These are phyloP conservation scores for Spodoptera exigua DNA, from an alignment of 2,888 invertebrate genomes.

Conservation along the genomic window DNA sequence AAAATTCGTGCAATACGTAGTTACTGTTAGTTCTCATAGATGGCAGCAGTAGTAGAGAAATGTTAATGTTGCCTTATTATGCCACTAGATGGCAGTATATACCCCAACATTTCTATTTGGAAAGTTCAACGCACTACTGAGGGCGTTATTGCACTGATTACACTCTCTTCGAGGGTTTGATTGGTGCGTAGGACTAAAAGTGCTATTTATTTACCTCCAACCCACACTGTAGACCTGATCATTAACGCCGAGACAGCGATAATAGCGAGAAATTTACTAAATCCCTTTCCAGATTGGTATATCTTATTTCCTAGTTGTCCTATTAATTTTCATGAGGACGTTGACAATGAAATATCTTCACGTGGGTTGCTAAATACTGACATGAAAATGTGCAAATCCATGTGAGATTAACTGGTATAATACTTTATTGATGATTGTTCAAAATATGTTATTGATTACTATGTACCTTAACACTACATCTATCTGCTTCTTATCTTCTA, in stretches of 20 bases:
- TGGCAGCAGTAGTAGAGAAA: slow-evolving; percentile 25
- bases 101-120: slow-evolving; percentile 1
- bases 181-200: slow-evolving; percentile 51
- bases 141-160: slow-evolving; percentile 57
- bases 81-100: slow-evolving; percentile 49
- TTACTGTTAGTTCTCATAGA: slow-evolving; percentile 11
- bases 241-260: slow-evolving; percentile 31
- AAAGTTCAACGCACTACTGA: slow-evolving; percentile 58
- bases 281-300: slow-evolving; percentile 1
- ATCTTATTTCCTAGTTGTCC: slow-evolving; percentile 17
- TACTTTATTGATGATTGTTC: slow-evolving; percentile 1
- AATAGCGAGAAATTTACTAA: slow-evolving; percentile 25
- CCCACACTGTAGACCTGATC: slow-evolving; percentile 34
- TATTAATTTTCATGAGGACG: slow-evolving; percentile 13
- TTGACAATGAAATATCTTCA: slow-evolving; percentile 19
- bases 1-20: not conserved
- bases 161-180: slow-evolving; percentile 46
- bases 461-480: too few relatives aligned
- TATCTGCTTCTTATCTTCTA: too few relatives aligned
- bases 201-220: slow-evolving; percentile 42
- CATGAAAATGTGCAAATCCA: slow-evolving; percentile 2
- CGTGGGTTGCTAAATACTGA: slow-evolving; percentile 11
- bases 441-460: too few relatives aligned
- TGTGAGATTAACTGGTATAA: slow-evolving; percentile 5
- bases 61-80: not conserved